Conservation (phyloP, 2,888 invertebrate species). For the Eulithis prunata region DNA sequence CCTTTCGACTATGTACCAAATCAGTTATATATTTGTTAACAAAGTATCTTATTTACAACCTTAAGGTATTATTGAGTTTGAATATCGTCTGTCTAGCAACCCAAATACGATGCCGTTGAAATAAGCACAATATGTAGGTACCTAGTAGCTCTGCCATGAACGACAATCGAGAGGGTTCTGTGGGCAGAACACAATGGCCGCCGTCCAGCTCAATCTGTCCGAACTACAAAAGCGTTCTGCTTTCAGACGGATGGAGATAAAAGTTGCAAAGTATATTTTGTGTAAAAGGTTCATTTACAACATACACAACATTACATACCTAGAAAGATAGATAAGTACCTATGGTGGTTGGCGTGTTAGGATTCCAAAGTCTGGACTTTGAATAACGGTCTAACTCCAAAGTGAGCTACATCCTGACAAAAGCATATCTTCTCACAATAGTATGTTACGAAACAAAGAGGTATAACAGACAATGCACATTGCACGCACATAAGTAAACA, state of each 20-base stretch:
- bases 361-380: conserved; percentile 8
- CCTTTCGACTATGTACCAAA: too few species aligned
- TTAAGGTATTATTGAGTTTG: too few species aligned
- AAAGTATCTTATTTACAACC: too few species aligned
- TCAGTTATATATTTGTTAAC: too few species aligned
- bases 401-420: conserved; percentile 1
- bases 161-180: conserved; percentile 8
- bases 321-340: neutral
- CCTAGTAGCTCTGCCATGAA: conserved; percentile 5
- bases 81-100: too few species aligned
- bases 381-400: conserved; percentile 7
- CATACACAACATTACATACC: conserved; percentile 6
- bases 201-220: conserved; percentile 36
- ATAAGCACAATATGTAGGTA: neutral
- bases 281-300: conserved; percentile 22
- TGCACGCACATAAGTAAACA: too few species aligned
- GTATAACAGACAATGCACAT: too few species aligned
- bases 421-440: neutral
- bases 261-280: conserved; percentile 30
- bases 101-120: neutral
- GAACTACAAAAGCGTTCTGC: conserved; percentile 33
- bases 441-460: neutral
- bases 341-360: neutral
- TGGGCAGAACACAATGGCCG: conserved; percentile 26
- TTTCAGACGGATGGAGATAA: conserved; percentile 29